Evolutionary conservation across 2,797 vertebrate genomes (phyloP).

Genomic region (Schizopygopsis malacanthus): DNA sequence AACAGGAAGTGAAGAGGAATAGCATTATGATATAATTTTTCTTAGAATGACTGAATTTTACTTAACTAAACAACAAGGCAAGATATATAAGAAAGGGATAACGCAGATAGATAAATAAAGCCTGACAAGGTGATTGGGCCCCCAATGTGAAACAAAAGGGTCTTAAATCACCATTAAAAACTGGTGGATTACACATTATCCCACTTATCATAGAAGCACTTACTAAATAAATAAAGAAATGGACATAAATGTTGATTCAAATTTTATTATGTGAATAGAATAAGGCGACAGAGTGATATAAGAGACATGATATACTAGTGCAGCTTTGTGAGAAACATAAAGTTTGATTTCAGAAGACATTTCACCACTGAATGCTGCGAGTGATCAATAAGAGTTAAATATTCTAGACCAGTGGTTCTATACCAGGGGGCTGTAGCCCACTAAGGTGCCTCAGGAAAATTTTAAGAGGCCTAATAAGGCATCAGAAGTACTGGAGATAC

Average conservation of each 20-base stretch:
- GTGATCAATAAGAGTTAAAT: slow-evolving; percentile 2
- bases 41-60: not conserved
- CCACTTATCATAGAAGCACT: not conserved
- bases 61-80: not conserved
- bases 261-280: not conserved
- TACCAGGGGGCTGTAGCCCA: not conserved
- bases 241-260: not conserved
- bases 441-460: not conserved
- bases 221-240: not conserved
- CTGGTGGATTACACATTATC: not conserved
- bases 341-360: not conserved
- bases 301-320: not conserved
- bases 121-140: not conserved
- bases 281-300: not conserved
- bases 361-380: not conserved
- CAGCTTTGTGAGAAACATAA: not conserved
- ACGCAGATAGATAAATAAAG: not conserved
- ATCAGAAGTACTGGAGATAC: not conserved
- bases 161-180: not conserved
- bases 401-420: not conserved
- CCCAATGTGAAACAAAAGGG: not conserved
- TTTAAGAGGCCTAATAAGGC: not conserved
- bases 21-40: not conserved
- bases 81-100: not conserved
- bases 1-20: not conserved